Evolutionary conservation across 1,140 invertebrate genomes (phyloP).

Genomic region (Thaumetopoea pityocampa): DNA sequence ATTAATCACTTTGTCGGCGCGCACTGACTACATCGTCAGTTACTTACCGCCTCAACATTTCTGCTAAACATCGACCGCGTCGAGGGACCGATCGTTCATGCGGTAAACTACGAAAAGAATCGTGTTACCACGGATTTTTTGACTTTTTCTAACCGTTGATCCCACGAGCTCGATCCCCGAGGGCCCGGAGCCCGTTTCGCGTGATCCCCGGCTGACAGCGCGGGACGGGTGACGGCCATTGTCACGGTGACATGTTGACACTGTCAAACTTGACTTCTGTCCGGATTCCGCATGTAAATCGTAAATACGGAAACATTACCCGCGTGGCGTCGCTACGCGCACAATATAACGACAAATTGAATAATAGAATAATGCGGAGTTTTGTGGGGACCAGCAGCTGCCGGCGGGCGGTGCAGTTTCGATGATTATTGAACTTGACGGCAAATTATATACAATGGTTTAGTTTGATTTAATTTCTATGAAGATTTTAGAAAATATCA

Average conservation of each 20-base stretch:
- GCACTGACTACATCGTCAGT: background rate
- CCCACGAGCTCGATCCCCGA: constrained; percentile 31
- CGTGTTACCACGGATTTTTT: constrained; percentile 41
- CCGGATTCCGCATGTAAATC: constrained; percentile 66
- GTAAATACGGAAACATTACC: constrained; percentile 67
- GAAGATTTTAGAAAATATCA: too few relatives aligned
- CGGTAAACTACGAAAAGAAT: constrained; percentile 40
- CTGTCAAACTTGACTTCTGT: constrained; percentile 72
- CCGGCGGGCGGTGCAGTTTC: constrained; percentile 15
- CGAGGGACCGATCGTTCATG: constrained; percentile 53
- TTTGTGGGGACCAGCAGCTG: constrained; percentile 48
- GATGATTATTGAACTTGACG: constrained; percentile 19
- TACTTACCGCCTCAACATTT: constrained; percentile 15
- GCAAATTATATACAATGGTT: constrained; percentile 3
- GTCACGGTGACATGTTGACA: constrained; percentile 70
- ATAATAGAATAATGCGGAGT: constrained; percentile 68
- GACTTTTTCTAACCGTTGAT: constrained; percentile 35
- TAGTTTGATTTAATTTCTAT: too few relatives aligned
- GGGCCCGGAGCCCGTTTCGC: constrained; percentile 54
- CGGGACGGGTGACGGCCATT: constrained; percentile 69
- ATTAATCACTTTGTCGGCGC: background rate
- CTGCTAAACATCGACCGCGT: constrained; percentile 22
- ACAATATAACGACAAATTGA: constrained; percentile 72
- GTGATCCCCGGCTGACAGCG: constrained; percentile 63
- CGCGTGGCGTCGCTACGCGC: constrained; percentile 27